A percentile compares a stretch with the other conserved stretches of the same genome.
These are phyloP conservation scores for Petrophora chlorosata DNA, from an alignment of 2,888 invertebrate species.

Conservation along the genomic window DNA sequence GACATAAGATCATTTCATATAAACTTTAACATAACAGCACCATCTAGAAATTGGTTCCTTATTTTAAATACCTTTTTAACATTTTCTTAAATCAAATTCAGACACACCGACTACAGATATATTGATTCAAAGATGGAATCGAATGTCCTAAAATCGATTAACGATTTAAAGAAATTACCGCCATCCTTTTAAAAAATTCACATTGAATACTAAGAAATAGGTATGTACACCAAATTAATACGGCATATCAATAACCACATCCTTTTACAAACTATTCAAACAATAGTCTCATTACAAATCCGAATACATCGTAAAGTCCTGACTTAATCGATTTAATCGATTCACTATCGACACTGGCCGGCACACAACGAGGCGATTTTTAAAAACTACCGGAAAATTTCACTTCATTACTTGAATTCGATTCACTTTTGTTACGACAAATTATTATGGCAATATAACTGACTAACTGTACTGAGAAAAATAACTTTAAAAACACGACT, in stretches of 20 bases:
- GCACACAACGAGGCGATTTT: constrained; percentile 32
- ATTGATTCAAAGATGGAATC: constrained; percentile 29
- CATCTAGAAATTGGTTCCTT: constrained; percentile 53
- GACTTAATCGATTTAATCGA: constrained; percentile 37
- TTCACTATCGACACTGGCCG: constrained; percentile 38
- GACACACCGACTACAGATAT: constrained; percentile 41
- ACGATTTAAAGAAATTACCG: constrained; percentile 5
- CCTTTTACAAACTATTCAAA: constrained; percentile 39
- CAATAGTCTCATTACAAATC: constrained; percentile 38
- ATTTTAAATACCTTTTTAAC: constrained; percentile 37
- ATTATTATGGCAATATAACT: constrained; percentile 35
- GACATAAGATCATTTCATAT: constrained; percentile 22
- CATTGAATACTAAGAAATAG: constrained; percentile 40
- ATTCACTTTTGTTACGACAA: constrained; percentile 21
- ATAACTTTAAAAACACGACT: constrained; percentile 20
- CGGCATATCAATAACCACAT: constrained; percentile 29
- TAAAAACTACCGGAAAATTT: constrained; percentile 25
- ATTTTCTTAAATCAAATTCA: constrained; percentile 40
- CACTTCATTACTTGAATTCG: constrained; percentile 22
- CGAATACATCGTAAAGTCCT: constrained; percentile 24
- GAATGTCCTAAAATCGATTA: background rate
- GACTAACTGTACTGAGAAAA: constrained; percentile 31
- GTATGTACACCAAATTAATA: constrained; percentile 41
- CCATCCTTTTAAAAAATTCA: constrained; percentile 32
- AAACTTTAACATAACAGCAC: constrained; percentile 48